Evolutionary conservation across 2,888 invertebrate genomes (phyloP).

Genomic region (Archips xylosteana): DNA sequence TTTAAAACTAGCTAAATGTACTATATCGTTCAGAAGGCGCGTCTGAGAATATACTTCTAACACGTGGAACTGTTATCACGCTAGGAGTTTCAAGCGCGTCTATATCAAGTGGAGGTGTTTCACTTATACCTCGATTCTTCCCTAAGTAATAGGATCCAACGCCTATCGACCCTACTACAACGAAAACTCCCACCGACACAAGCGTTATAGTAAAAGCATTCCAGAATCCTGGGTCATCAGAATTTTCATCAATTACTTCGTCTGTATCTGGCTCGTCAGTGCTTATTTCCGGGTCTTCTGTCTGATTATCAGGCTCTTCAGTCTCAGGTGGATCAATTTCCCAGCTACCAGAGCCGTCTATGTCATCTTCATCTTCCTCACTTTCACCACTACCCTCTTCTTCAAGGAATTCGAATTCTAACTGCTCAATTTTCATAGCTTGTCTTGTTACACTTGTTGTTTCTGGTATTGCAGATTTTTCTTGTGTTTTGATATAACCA

Average conservation of each 20-base stretch:
- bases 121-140: constrained; percentile 43
- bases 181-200: constrained; percentile 47
- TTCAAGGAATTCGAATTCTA: constrained; percentile 19
- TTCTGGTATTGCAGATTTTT: not conserved
- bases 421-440: constrained; percentile 7
- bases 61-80: constrained; percentile 45
- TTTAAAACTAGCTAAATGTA: constrained; percentile 18
- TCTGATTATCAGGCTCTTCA: constrained; percentile 3
- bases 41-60: constrained; percentile 31
- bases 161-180: constrained; percentile 45
- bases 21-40: constrained; percentile 31
- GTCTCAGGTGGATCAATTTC: not conserved
- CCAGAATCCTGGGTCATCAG: constrained; percentile 46
- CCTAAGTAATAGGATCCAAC: constrained; percentile 54
- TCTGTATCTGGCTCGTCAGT: constrained; percentile 13
- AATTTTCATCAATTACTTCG: constrained; percentile 5
- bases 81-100: constrained; percentile 48
- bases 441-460: not conserved
- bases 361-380: constrained; percentile 16
- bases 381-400: constrained; percentile 28
- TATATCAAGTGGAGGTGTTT: constrained; percentile 31
- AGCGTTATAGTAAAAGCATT: constrained; percentile 52
- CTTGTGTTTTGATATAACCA: constrained; percentile 2
- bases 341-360: constrained; percentile 21
- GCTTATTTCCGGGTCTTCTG: constrained; percentile 8